Conservation (phyloP, 1,140 invertebrate species). For the Odontomachus brunneus region DNA sequence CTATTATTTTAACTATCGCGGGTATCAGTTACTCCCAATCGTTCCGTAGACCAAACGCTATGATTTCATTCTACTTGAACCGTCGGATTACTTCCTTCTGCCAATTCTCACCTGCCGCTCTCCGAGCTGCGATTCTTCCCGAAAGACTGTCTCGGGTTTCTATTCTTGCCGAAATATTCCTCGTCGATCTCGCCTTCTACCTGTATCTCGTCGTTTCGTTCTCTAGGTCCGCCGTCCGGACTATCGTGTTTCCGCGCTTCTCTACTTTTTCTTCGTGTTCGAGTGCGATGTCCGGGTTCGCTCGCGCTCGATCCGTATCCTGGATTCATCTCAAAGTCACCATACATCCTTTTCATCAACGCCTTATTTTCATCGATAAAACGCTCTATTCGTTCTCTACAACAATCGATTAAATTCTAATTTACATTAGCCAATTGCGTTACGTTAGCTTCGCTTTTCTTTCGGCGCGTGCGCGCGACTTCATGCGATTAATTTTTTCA, state of each 20-base stretch:
- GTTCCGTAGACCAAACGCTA: too few species aligned
- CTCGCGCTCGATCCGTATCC: slow-evolving; percentile 85
- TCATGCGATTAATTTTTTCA: too few species aligned
- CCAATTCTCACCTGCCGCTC: slow-evolving; percentile 85
- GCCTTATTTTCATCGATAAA: slow-evolving; percentile 98
- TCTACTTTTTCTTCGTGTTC: slow-evolving; percentile 77
- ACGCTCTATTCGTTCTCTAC: slow-evolving; percentile 93
- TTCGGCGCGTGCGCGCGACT: too few species aligned
- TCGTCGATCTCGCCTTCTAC: slow-evolving; percentile 69
- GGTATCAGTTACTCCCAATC: too few species aligned
- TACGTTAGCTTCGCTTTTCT: too few species aligned
- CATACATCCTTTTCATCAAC: slow-evolving; percentile 96
- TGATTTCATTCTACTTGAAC: too few species aligned
- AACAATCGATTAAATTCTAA: slow-evolving; percentile 76
- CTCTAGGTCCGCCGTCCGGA: slow-evolving; percentile 84
- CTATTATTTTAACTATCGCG: too few species aligned
- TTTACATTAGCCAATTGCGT: neutral
- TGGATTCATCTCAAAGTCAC: slow-evolving; percentile 90
- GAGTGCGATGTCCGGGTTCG: slow-evolving; percentile 82
- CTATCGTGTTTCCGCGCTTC: slow-evolving; percentile 80
- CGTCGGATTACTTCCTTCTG: too few species aligned
- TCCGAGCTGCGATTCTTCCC: slow-evolving; percentile 86
- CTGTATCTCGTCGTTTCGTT: slow-evolving; percentile 61
- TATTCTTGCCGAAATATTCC: slow-evolving; percentile 85
- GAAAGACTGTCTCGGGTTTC: slow-evolving; percentile 86